These are phyloP conservation scores for Megalops cyprinoides DNA, from an alignment of 2,797 vertebrate species.

Conservation along the genomic window DNA sequence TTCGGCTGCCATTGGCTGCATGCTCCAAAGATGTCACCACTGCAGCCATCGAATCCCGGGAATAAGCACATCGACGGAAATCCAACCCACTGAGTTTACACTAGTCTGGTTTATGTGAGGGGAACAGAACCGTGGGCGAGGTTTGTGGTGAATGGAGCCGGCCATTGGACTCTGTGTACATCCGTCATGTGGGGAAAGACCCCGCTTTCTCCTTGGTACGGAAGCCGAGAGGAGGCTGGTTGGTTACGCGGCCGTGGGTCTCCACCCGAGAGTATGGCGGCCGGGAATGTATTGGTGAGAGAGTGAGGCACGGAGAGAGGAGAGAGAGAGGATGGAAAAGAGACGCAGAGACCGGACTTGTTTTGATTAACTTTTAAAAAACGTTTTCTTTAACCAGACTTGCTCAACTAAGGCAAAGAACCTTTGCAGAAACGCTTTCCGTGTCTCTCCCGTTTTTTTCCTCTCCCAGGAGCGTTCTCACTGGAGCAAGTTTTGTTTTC, in stretches of 20 bases:
- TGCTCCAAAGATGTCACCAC: slow-evolving; percentile 60
- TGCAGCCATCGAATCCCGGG: slow-evolving; percentile 69
- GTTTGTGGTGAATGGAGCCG: slow-evolving; percentile 29
- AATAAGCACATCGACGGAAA: slow-evolving; percentile 60
- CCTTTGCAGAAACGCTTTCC: slow-evolving; percentile 30
- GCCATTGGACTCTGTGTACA: slow-evolving; percentile 59
- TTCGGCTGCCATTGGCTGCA: slow-evolving; percentile 61
- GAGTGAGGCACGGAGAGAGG: slow-evolving; percentile 55
- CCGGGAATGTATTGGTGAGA: slow-evolving; percentile 60
- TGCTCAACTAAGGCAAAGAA: slow-evolving; percentile 4
- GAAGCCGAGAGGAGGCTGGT: slow-evolving; percentile 74
- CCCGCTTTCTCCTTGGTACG: slow-evolving; percentile 62
- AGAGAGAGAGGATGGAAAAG: slow-evolving; percentile 58
- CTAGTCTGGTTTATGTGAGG: slow-evolving; percentile 33
- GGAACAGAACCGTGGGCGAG: slow-evolving; percentile 53
- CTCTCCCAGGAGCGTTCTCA: slow-evolving; percentile 49
- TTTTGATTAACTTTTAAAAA: slow-evolving; percentile 23
- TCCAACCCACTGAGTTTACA: slow-evolving; percentile 32
- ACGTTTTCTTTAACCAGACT: slow-evolving; percentile 31
- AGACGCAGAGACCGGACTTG: slow-evolving; percentile 59
- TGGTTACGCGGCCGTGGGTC: slow-evolving; percentile 71
- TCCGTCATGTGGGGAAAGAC: slow-evolving; percentile 60
- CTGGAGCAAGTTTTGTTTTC: slow-evolving; percentile 71
- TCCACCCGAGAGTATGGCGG: slow-evolving; percentile 82
- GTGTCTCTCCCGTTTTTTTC: slow-evolving; percentile 49